A percentile compares a stretch with the other conserved stretches of the same genome.
These are phyloP conservation scores for Synanthedon formicaeformis DNA, from an alignment of 2,888 invertebrate genomes.

Conservation along the genomic window DNA sequence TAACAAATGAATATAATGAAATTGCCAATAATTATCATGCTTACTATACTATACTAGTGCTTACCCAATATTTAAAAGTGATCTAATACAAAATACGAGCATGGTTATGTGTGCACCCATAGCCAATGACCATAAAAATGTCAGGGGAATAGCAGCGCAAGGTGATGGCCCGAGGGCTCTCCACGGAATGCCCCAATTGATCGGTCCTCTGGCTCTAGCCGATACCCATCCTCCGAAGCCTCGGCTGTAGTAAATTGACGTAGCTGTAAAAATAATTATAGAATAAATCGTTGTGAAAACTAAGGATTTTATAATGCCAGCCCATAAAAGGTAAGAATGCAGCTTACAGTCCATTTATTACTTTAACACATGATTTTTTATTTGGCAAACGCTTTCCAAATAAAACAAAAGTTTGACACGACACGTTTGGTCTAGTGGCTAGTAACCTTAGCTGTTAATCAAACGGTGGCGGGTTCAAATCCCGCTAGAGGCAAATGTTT, in stretches of 20 bases:
- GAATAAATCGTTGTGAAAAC: not conserved
- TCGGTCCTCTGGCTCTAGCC: conserved; percentile 34
- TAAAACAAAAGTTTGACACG: too few species aligned
- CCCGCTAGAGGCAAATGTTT: too few species aligned
- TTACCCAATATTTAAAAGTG: conserved; percentile 56
- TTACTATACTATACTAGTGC: conserved; percentile 4
- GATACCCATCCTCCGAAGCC: conserved; percentile 62
- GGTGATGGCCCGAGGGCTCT: conserved; percentile 56
- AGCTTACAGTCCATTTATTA: too few species aligned
- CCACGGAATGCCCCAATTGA: conserved; percentile 54
- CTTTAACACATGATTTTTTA: too few species aligned
- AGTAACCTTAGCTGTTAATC: too few species aligned
- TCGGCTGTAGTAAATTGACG: conserved; percentile 59
- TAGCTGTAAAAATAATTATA: conserved; percentile 26
- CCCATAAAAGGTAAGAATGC: too few species aligned
- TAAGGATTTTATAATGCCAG: too few species aligned
- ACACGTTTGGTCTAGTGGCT: too few species aligned
- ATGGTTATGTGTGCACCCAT: conserved; percentile 47
- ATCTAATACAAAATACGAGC: conserved; percentile 49
- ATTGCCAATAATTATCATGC: not conserved
- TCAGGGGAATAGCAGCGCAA: conserved; percentile 51
- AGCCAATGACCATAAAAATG: conserved; percentile 46
- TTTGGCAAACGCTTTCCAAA: too few species aligned
- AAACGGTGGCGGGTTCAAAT: too few species aligned
- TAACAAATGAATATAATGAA: not conserved